Conservation (phyloP, 1,140 invertebrate species). For the Maniola jurtina region DNA sequence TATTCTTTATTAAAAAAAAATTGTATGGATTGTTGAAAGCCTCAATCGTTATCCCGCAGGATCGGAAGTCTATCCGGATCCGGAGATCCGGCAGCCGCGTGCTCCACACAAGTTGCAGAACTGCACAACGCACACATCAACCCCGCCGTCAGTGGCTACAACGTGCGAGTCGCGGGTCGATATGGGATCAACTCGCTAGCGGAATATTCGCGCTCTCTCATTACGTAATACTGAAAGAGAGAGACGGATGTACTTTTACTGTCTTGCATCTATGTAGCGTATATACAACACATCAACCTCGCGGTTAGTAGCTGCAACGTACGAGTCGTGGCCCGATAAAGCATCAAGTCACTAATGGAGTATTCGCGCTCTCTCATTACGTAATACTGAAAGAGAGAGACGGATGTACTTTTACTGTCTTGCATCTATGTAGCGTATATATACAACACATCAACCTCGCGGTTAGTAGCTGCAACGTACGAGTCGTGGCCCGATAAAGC, state of each 20-base stretch:
- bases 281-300: no score
- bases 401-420: no score
- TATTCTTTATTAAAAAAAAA: no score
- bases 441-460: no score
- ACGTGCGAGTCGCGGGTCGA: conserved; percentile 36
- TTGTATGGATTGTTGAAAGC: not conserved
- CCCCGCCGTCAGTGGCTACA: conserved; percentile 39
- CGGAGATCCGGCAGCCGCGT: conserved; percentile 82
- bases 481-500: no score
- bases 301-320: no score
- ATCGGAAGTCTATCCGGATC: conserved; percentile 56
- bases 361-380: no score
- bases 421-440: no score
- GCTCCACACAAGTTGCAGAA: conserved; percentile 61
- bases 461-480: no score
- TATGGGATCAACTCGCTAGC: conserved; percentile 34
- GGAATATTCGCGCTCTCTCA: conserved; percentile 34
- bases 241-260: not conserved
- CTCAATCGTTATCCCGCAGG: conserved; percentile 39
- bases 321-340: no score
- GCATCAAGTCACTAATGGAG: no score
- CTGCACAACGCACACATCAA: conserved; percentile 64
- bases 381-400: not conserved
- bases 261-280: no score
- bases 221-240: not conserved